phyloP scores from a whole-genome alignment of 2,797 vertebrate genomes.

The Selene dorsalis region DNA sequence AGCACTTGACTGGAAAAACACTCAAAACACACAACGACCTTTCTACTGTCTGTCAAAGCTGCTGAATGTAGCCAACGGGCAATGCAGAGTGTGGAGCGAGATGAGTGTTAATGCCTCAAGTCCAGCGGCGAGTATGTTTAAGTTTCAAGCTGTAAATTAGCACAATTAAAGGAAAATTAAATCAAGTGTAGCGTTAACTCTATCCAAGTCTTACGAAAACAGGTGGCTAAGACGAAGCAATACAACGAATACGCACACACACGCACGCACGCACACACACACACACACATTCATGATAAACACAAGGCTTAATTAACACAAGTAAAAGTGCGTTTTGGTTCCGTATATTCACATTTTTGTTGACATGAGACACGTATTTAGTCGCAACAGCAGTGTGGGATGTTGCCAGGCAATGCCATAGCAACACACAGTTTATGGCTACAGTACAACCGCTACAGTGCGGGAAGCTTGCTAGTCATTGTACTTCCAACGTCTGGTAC shows the following conservation, averaged over 20 bases:
- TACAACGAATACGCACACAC: background rate
- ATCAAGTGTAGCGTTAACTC: background rate
- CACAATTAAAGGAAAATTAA: conserved; percentile 4
- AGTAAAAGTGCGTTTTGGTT: background rate
- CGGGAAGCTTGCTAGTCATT: conserved; percentile 53
- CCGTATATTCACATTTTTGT: background rate
- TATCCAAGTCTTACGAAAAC: background rate
- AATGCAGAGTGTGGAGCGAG: background rate
- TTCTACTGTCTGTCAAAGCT: conserved; percentile 30
- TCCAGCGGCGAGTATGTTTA: background rate
- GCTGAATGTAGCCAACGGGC: conserved; percentile 15
- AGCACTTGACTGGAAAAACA: conserved; percentile 57
- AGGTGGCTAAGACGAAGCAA: conserved; percentile 2
- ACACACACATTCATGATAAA: background rate
- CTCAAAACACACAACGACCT: conserved; percentile 48
- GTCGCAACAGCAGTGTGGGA: conserved; percentile 72
- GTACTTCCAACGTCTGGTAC: conserved; percentile 28
- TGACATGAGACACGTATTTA: conserved; percentile 14
- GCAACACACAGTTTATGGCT: conserved; percentile 79
- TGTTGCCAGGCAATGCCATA: conserved; percentile 75
- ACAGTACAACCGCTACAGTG: conserved; percentile 50
- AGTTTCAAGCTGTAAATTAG: conserved; percentile 2
- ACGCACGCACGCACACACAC: too few species aligned
- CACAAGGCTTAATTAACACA: background rate
- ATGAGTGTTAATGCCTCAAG: background rate